phyloP scores from a whole-genome alignment of 2,113 vertebrate species.

The Dasypus novemcinctus region DNA sequence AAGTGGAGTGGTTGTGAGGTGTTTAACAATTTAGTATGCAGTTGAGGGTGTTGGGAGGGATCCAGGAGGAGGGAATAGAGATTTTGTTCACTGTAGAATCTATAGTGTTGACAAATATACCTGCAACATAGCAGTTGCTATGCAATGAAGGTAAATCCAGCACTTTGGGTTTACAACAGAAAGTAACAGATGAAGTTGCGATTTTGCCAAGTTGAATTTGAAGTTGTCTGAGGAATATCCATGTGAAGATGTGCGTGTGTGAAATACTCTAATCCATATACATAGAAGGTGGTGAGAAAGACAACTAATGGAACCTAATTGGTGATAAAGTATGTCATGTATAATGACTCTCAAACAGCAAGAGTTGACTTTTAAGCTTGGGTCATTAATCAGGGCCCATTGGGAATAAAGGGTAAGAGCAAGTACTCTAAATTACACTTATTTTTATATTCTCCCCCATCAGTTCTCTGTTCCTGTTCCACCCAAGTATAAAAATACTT shows the following conservation, averaged over 20 bases:
- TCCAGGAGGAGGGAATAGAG: not conserved
- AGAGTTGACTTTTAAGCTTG: not conserved
- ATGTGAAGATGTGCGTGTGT: not conserved
- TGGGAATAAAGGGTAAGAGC: not conserved
- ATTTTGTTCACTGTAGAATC: rapidly evolving
- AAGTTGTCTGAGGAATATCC: not conserved
- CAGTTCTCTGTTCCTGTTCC: not conserved
- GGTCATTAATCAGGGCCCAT: not conserved
- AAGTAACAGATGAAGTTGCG: not conserved
- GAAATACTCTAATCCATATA: not conserved
- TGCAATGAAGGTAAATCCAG: rapidly evolving
- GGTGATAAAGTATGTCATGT: not conserved
- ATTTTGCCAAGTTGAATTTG: not conserved
- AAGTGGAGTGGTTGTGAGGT: not conserved
- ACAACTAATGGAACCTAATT: not conserved
- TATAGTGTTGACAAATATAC: not conserved
- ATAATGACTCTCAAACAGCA: not conserved
- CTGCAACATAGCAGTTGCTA: not conserved
- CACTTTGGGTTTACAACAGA: not conserved
- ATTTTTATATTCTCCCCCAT: not conserved
- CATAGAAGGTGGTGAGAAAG: not conserved
- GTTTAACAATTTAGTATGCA: not conserved
- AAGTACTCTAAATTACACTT: not conserved
- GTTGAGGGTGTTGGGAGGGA: not conserved
- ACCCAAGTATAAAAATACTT: not conserved